Evolutionary conservation across 2,113 vertebrate species (phyloP).

Genomic region (Rhagologus leucostigma): DNA sequence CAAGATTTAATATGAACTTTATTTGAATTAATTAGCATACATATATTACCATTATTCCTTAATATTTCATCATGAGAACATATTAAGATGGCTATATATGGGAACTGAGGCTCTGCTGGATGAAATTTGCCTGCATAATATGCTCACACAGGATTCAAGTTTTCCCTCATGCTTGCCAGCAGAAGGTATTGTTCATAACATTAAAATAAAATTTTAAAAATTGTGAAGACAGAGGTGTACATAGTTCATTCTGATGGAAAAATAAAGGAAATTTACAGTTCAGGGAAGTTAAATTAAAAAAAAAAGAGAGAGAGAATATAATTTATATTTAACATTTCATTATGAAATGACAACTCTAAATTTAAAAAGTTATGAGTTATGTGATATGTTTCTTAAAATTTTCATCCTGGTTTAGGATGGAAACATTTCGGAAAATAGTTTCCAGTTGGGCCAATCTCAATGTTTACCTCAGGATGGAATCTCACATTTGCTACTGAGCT

Average conservation of each 20-base stretch:
- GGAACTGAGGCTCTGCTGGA: background rate
- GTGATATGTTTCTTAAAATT: background rate
- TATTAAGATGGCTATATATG: background rate
- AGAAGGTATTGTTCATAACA: background rate
- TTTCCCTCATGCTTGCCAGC: background rate
- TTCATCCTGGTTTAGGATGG: background rate
- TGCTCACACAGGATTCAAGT: background rate
- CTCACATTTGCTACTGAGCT: fast-evolving
- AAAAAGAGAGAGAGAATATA: background rate
- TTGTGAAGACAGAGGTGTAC: background rate
- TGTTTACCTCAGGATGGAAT: background rate
- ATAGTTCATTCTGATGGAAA: background rate
- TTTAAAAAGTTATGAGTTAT: background rate
- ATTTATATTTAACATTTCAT: background rate
- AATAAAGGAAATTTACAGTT: background rate
- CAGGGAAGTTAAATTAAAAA: background rate
- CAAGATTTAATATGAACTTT: conserved; percentile 11
- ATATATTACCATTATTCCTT: conserved; percentile 23
- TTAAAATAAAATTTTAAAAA: background rate
- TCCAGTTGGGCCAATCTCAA: background rate
- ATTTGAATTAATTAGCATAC: conserved; percentile 40
- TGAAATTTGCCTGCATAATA: background rate
- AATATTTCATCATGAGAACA: conserved; percentile 27
- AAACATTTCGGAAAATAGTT: background rate
- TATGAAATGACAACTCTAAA: background rate